These are phyloP conservation scores for Hesperophylax magnus DNA, from an alignment of 1,140 invertebrate genomes.

Conservation along the genomic window DNA sequence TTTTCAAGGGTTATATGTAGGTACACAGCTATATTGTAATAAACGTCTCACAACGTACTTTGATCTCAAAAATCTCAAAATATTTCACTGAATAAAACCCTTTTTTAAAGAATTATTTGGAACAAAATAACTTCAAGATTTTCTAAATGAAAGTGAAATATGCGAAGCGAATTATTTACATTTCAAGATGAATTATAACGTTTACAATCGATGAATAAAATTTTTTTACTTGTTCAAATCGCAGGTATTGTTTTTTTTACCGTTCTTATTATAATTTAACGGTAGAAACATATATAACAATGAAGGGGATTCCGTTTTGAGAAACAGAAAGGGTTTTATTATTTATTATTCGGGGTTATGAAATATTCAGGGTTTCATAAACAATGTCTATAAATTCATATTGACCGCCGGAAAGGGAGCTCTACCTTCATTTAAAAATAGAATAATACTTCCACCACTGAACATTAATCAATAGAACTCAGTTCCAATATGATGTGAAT, in stretches of 20 bases:
- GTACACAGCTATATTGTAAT: no score
- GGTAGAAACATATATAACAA: background rate
- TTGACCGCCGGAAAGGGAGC: background rate
- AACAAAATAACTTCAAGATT: no score
- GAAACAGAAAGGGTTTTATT: background rate
- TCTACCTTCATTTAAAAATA: no score
- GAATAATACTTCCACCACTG: no score
- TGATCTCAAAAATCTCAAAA: no score
- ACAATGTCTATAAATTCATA: constrained; percentile 34
- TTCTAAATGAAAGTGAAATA: background rate
- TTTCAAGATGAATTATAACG: background rate
- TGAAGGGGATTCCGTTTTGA: background rate
- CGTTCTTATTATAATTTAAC: no score
- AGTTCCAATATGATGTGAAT: no score
- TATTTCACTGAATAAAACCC: no score
- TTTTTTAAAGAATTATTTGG: no score
- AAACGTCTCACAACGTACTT: no score
- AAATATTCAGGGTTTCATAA: constrained; percentile 37
- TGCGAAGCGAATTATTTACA: background rate
- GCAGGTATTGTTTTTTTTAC: background rate
- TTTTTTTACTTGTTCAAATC: background rate
- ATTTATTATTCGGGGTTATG: constrained; percentile 26
- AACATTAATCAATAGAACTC: no score
- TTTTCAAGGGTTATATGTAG: no score
- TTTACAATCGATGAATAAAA: background rate